A percentile compares a stretch with the other conserved stretches of the same genome.
Conservation (phyloP, 2,888 invertebrate species). For the Eupithecia vulgata region DNA sequence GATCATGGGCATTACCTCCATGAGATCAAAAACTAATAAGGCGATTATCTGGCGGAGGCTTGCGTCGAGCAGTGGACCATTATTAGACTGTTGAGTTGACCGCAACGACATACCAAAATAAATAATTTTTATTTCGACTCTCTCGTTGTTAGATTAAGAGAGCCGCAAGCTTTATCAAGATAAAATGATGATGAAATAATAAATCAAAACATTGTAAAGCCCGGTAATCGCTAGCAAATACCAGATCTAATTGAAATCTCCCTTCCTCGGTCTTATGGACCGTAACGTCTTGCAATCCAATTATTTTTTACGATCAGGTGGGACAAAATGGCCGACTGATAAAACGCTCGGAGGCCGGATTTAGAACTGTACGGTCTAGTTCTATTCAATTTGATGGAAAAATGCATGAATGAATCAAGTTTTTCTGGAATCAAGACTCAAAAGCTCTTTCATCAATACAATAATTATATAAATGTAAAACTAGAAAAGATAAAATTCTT, state of each 20-base stretch:
- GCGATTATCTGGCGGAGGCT: no score
- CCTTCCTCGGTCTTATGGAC: slow-evolving; percentile 56
- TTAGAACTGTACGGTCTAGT: slow-evolving; percentile 12
- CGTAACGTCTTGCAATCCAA: slow-evolving; percentile 72
- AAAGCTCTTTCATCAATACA: no score
- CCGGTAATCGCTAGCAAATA: slow-evolving; percentile 47
- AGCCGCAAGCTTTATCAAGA: neutral
- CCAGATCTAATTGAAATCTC: slow-evolving; percentile 52
- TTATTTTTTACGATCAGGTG: slow-evolving; percentile 81
- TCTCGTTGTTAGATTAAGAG: neutral
- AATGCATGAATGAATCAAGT: no score
- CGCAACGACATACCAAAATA: neutral
- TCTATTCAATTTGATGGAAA: neutral
- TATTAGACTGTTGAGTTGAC: no score
- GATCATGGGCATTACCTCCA: no score
- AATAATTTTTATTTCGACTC: neutral
- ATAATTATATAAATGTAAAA: no score
- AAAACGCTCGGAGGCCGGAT: slow-evolving; percentile 52
- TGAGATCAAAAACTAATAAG: no score
- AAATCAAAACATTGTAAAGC: slow-evolving; percentile 13
- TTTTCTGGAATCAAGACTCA: no score
- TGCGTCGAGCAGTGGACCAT: no score
- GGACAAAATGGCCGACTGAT: slow-evolving; percentile 69
- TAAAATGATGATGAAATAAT: slow-evolving; percentile 1
- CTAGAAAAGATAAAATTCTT: no score